phyloP scores from a whole-genome alignment of 2,113 vertebrate genomes.

The Xyliphius kryptos region DNA sequence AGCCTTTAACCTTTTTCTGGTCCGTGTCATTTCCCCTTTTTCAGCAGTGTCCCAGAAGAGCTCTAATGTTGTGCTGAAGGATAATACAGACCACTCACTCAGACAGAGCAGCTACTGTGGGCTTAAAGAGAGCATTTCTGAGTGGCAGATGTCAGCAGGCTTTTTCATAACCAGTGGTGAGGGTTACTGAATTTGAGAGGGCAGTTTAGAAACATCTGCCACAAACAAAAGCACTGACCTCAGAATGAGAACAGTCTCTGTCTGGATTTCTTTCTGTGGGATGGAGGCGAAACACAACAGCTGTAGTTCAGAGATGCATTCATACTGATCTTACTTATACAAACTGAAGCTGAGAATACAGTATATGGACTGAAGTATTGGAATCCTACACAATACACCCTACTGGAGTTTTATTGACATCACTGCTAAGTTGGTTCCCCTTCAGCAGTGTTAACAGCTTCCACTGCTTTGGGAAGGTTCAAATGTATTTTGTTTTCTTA shows the following conservation, averaged over 20 bases:
- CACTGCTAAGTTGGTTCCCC: too few species aligned
- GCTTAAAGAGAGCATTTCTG: neutral
- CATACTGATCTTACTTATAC: too few species aligned
- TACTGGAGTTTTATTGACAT: too few species aligned
- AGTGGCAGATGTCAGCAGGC: neutral
- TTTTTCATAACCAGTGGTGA: neutral
- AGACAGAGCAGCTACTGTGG: neutral
- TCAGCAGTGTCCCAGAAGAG: neutral
- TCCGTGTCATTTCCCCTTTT: neutral
- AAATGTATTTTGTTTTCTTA: too few species aligned
- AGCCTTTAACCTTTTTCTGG: neutral
- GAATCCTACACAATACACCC: too few species aligned
- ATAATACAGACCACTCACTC: neutral
- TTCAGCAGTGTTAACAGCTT: too few species aligned
- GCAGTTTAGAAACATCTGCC: neutral
- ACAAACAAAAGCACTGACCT: neutral
- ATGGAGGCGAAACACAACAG: too few species aligned
- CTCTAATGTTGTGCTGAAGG: neutral
- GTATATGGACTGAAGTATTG: too few species aligned
- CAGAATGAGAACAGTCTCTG: neutral
- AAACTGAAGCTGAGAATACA: too few species aligned
- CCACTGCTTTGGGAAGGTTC: too few species aligned
- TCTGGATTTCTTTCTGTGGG: too few species aligned
- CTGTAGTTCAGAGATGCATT: too few species aligned
- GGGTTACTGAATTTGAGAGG: neutral